Conservation (phyloP, 2,888 invertebrate species). For the Calliphora vomitoria region DNA sequence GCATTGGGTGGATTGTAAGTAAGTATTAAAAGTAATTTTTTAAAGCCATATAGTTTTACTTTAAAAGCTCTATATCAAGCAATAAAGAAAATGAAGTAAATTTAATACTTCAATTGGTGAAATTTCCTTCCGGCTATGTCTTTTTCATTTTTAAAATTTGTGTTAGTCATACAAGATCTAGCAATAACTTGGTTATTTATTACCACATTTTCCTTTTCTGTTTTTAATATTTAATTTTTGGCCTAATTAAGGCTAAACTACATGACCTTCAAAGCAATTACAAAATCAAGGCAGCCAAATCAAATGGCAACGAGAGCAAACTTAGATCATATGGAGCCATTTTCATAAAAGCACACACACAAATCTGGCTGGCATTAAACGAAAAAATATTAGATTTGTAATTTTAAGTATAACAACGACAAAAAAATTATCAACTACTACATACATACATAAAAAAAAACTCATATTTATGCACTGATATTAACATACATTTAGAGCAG, state of each 20-base stretch:
- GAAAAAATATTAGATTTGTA: neutral
- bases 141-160: too few relatives aligned
- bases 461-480: neutral
- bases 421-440: neutral
- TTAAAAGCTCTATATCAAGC: too few relatives aligned
- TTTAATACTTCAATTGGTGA: too few relatives aligned
- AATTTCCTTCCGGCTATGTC: too few relatives aligned
- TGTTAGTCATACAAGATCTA: too few relatives aligned
- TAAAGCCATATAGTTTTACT: too few relatives aligned
- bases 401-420: neutral
- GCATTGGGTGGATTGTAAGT: neutral
- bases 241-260: slow-evolving; percentile 5
- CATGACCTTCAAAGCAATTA: slow-evolving; percentile 12
- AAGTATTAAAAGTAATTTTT: too few relatives aligned
- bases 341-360: neutral
- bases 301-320: neutral
- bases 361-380: neutral
- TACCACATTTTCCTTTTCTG: neutral
- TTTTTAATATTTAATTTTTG: neutral
- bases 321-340: neutral
- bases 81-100: too few relatives aligned
- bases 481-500: slow-evolving; percentile 14
- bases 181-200: too few relatives aligned
- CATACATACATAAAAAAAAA: neutral
- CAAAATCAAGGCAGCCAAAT: neutral